Evolutionary conservation across 2,888 invertebrate genomes (phyloP).

Genomic region (Mayetiola destructor): DNA sequence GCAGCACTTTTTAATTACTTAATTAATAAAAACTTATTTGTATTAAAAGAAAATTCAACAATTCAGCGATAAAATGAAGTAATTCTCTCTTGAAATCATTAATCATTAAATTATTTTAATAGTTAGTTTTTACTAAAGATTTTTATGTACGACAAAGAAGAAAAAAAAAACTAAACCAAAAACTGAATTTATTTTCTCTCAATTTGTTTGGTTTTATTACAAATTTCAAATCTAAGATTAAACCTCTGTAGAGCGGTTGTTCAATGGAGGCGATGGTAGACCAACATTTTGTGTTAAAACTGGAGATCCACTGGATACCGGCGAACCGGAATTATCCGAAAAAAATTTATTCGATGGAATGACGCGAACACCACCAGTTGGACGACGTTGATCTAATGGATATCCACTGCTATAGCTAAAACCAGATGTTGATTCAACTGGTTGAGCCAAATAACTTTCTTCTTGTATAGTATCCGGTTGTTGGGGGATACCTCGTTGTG

Average conservation of each 20-base stretch:
- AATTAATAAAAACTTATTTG: too few species aligned
- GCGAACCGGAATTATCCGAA: conserved; percentile 12
- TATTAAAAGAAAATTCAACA: too few species aligned
- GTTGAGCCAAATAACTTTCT: conserved; percentile 25
- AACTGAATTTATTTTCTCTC: background rate
- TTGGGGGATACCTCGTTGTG: conserved; percentile 36
- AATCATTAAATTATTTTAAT: too few species aligned
- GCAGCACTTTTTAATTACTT: too few species aligned
- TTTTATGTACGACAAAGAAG: too few species aligned
- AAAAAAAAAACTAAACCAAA: too few species aligned
- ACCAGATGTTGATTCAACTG: conserved; percentile 24
- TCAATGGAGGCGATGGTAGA: conserved; percentile 30
- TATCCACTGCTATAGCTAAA: conserved; percentile 31
- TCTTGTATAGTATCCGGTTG: conserved; percentile 24
- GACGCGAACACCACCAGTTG: conserved; percentile 31
- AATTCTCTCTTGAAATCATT: too few species aligned
- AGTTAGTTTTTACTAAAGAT: too few species aligned
- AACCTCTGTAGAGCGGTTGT: conserved; percentile 33
- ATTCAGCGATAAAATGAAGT: too few species aligned
- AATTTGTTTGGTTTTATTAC: background rate
- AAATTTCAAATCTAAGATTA: conserved; percentile 21
- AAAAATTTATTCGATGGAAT: conserved; percentile 22
- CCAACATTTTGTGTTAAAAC: conserved; percentile 31
- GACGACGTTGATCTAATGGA: conserved; percentile 15
- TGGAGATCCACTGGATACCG: conserved; percentile 18